phyloP scores from a whole-genome alignment of 64 coral and sea anemone genomes.

The Stylophora pistillata region DNA sequence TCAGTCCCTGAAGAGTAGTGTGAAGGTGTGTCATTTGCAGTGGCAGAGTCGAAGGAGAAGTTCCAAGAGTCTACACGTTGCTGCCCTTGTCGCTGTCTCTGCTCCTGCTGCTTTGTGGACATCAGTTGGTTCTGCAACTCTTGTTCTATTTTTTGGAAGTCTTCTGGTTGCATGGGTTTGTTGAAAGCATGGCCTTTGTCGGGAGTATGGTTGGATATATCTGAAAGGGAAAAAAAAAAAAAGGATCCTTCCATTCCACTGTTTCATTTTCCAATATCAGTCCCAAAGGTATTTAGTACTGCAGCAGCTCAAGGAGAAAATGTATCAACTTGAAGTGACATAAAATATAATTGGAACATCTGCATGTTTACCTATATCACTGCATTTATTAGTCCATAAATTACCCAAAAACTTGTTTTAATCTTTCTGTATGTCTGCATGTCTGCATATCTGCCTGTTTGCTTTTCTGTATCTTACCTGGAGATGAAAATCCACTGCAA shows the following conservation, averaged over 20 bases:
- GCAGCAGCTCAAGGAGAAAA: too few relatives aligned
- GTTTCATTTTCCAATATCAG: too few relatives aligned
- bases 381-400: too few relatives aligned
- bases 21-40: constrained; percentile 38
- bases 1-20: constrained; percentile 69
- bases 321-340: too few relatives aligned
- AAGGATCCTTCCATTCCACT: background rate
- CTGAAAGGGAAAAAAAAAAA: background rate
- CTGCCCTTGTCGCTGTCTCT: constrained; percentile 61
- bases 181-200: constrained; percentile 32
- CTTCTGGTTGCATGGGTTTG: constrained; percentile 96
- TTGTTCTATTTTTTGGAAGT: constrained; percentile 89
- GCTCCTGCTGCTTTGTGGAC: constrained; percentile 46
- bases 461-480: constrained; percentile 28
- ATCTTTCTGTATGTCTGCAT: too few relatives aligned
- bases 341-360: too few relatives aligned
- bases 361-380: too few relatives aligned
- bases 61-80: constrained; percentile 86
- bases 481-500: constrained; percentile 56
- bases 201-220: background rate
- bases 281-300: too few relatives aligned
- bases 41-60: constrained; percentile 70
- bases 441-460: background rate
- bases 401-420: too few relatives aligned
- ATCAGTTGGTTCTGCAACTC: constrained; percentile 87